A percentile compares a stretch with the other conserved stretches of the same genome.
phyloP scores from a whole-genome alignment of 1,140 invertebrate species.

The Halotydeus destructor region DNA sequence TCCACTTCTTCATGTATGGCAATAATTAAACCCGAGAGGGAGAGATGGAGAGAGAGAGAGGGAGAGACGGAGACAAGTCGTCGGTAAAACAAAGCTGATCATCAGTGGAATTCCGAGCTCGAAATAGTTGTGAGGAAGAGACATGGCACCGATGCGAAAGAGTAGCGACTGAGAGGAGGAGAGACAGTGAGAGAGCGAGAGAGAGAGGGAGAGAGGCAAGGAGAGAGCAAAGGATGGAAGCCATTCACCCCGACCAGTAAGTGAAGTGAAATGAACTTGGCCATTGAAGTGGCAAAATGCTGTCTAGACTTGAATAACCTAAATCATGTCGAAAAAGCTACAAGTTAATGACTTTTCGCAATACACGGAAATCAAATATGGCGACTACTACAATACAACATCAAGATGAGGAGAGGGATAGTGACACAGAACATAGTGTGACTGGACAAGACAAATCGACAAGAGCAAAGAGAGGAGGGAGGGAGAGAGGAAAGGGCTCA shows the following conservation, averaged over 20 bases:
- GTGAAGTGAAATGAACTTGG: background rate
- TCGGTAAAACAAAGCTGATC: too few relatives aligned
- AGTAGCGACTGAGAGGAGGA: too few relatives aligned
- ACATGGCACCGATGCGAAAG: too few relatives aligned
- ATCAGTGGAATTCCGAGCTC: too few relatives aligned
- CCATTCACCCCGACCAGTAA: background rate
- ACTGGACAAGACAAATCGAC: background rate
- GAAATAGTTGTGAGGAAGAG: too few relatives aligned
- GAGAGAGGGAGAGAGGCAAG: constrained; percentile 1
- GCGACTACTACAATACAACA: background rate
- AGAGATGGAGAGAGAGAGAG: background rate
- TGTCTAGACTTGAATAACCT: background rate
- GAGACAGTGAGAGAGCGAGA: constrained; percentile 1
- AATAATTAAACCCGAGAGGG: background rate
- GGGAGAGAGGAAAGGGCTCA: background rate
- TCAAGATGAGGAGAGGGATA: background rate
- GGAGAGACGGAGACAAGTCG: too few relatives aligned
- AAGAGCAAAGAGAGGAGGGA: background rate
- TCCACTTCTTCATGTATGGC: too few relatives aligned
- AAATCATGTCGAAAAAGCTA: background rate
- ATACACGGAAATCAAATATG: background rate
- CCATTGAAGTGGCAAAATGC: background rate
- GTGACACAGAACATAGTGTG: background rate
- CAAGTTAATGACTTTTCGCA: background rate
- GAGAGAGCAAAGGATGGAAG: background rate